phyloP scores from a whole-genome alignment of 2,113 vertebrate species.

The Guaruba guarouba region DNA sequence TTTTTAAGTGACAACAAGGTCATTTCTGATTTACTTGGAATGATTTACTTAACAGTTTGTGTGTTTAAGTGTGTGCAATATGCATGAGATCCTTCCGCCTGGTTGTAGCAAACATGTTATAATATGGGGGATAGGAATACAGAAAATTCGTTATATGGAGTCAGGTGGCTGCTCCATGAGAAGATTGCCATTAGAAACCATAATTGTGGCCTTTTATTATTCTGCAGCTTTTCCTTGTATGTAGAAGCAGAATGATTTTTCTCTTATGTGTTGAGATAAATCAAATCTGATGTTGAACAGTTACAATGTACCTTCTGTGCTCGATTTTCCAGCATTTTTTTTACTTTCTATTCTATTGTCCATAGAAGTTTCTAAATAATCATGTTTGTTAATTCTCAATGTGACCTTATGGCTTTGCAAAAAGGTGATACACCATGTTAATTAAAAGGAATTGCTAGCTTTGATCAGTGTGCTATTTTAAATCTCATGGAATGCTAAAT shows the following conservation, averaged over 20 bases:
- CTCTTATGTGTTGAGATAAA: not conserved
- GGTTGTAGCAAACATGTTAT: not conserved
- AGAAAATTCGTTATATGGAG: not conserved
- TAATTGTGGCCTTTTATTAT: not conserved
- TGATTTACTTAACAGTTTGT: not conserved
- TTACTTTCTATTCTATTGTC: not conserved
- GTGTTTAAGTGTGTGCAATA: not conserved
- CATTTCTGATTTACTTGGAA: slow-evolving; percentile 3
- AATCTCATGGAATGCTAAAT: not conserved
- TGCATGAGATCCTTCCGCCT: not conserved
- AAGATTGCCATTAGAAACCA: not conserved
- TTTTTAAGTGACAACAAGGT: slow-evolving; percentile 42
- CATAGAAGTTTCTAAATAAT: not conserved
- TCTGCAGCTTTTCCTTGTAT: not conserved
- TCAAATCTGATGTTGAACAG: not conserved
- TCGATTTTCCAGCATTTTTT: not conserved
- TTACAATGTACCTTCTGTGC: not conserved
- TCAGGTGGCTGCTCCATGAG: not conserved
- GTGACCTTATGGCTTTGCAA: not conserved
- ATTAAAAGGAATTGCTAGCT: not conserved
- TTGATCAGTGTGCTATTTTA: not conserved
- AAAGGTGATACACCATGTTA: not conserved
- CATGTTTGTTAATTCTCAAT: not conserved
- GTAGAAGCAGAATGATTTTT: not conserved
- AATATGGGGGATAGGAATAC: not conserved